Evolutionary conservation across 2,113 vertebrate species (phyloP).

Genomic region (Planiliza haematocheilus): DNA sequence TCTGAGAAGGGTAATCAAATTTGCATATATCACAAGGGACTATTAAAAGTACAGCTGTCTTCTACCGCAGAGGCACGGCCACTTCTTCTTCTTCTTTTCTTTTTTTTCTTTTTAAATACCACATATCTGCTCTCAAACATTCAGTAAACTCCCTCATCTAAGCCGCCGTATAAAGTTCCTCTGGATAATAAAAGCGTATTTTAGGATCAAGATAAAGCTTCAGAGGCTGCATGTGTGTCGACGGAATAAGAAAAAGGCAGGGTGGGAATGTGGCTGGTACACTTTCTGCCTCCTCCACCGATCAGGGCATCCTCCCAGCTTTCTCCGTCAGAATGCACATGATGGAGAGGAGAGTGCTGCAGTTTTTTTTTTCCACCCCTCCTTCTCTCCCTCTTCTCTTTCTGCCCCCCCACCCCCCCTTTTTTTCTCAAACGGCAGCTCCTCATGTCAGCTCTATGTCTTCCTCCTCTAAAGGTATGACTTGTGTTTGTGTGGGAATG

Average conservation of each 20-base stretch:
- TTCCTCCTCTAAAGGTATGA: conserved; percentile 86
- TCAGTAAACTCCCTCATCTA: conserved; percentile 65
- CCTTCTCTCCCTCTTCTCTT: conserved; percentile 29
- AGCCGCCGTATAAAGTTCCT: conserved; percentile 70
- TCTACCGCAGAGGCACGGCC: conserved; percentile 49
- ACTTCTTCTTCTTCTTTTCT: neutral
- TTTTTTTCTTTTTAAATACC: conserved; percentile 44
- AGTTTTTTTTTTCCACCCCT: conserved; percentile 72
- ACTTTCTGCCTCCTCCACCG: conserved; percentile 71
- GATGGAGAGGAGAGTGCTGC: conserved; percentile 80
- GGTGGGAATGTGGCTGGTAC: conserved; percentile 61
- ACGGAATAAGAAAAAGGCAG: conserved; percentile 68
- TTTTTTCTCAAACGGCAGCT: conserved; percentile 63
- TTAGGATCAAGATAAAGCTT: conserved; percentile 68
- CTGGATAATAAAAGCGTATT: conserved; percentile 78
- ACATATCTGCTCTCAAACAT: conserved; percentile 67
- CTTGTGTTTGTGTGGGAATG: conserved; percentile 79
- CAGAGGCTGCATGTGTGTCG: conserved; percentile 58
- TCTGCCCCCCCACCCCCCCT: conserved; percentile 16
- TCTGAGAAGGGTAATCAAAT: conserved; percentile 48
- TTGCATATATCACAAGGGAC: conserved; percentile 43
- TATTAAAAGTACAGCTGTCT: conserved; percentile 69
- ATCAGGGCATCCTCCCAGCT: conserved; percentile 77
- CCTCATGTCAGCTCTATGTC: conserved; percentile 75
- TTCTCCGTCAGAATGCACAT: conserved; percentile 77